Conservation (phyloP, 2,888 invertebrate genomes). For the Neria commutata region DNA sequence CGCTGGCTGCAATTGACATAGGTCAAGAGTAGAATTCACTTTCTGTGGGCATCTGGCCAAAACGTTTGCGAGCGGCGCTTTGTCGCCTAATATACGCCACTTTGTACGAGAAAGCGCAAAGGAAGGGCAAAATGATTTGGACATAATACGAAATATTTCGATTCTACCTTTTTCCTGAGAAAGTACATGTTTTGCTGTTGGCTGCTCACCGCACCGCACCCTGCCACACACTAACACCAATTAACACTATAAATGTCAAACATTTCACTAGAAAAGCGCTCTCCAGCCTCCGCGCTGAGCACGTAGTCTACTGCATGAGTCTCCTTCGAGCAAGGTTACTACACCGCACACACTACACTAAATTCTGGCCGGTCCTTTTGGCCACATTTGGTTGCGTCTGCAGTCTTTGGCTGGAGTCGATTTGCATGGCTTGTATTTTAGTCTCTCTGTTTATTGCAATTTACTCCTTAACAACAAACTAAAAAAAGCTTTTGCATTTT, state of each 20-base stretch:
- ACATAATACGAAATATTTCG: background rate
- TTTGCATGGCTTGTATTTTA: background rate
- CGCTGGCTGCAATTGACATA: slow-evolving; percentile 42
- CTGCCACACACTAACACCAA: too few relatives aligned
- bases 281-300: background rate
- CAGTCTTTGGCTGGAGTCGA: background rate
- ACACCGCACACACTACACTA: slow-evolving; percentile 2
- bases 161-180: background rate
- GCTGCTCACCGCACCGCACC: background rate
- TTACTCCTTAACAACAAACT: too few relatives aligned
- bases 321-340: slow-evolving; percentile 8
- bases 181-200: background rate
- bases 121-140: background rate
- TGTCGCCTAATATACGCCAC: too few relatives aligned
- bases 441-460: background rate
- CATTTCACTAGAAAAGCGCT: background rate
- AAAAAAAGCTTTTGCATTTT: background rate
- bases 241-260: too few relatives aligned
- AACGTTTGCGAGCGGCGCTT: background rate
- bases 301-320: background rate
- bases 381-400: background rate
- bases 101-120: background rate
- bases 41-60: slow-evolving; percentile 36
- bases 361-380: background rate
- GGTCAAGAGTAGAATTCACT: slow-evolving; percentile 52